phyloP scores from a whole-genome alignment of 2,888 invertebrate species.

The Tolmerus cingulatus region DNA sequence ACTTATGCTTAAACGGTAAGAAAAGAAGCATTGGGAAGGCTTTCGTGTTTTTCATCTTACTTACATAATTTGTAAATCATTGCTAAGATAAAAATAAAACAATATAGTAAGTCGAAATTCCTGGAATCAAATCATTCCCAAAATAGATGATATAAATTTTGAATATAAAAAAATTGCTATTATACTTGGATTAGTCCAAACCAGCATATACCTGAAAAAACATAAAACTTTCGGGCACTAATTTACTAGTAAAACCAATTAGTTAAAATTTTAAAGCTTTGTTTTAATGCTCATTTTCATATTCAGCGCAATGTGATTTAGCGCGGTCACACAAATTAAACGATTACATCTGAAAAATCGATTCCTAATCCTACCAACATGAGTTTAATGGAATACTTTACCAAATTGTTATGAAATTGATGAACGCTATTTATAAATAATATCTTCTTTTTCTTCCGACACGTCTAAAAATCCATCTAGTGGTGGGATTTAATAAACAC shows the following conservation, averaged over 20 bases:
- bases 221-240: background rate
- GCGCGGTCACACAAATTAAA: background rate
- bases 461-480: background rate
- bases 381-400: background rate
- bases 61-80: too few species aligned
- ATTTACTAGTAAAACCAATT: background rate
- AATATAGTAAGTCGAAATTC: too few species aligned
- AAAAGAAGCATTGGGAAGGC: too few species aligned
- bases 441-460: background rate
- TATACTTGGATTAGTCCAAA: too few species aligned
- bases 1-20: too few species aligned
- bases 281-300: background rate
- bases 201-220: background rate
- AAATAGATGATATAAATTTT: too few species aligned
- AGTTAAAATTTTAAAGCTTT: background rate
- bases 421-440: conserved; percentile 27
- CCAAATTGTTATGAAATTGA: background rate
- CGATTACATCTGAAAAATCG: background rate
- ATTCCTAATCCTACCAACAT: background rate
- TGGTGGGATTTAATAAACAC: background rate
- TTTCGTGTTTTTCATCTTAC: too few species aligned
- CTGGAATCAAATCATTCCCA: background rate
- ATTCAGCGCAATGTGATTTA: background rate
- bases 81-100: too few species aligned
- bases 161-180: too few species aligned